These are phyloP conservation scores for Spodoptera picta DNA, from an alignment of 2,888 invertebrate genomes.

Conservation along the genomic window DNA sequence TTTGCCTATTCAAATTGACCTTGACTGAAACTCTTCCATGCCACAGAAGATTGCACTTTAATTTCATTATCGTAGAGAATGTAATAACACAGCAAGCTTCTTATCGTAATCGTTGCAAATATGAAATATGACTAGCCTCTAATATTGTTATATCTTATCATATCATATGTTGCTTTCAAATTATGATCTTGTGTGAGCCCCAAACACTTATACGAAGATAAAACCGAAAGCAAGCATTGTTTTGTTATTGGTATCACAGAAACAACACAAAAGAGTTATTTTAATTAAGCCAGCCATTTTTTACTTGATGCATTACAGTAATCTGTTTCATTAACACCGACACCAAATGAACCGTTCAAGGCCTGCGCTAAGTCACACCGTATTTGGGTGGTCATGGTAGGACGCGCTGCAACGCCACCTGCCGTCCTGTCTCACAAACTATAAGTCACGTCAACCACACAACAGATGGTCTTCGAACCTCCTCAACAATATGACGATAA, in stretches of 20 bases:
- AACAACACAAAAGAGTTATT: constrained; percentile 43
- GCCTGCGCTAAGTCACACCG: constrained; percentile 27
- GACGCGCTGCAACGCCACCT: constrained; percentile 30
- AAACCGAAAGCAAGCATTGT: constrained; percentile 31
- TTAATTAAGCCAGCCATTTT: constrained; percentile 35
- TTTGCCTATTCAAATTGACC: constrained; percentile 67
- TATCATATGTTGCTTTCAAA: constrained; percentile 57
- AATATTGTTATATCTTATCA: constrained; percentile 65
- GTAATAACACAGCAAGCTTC: constrained; percentile 28
- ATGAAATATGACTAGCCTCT: constrained; percentile 57
- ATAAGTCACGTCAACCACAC: constrained; percentile 49
- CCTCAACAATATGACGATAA: constrained; percentile 36
- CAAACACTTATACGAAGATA: constrained; percentile 22
- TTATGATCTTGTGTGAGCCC: constrained; percentile 46
- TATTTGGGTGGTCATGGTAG: constrained; percentile 29
- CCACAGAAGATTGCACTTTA: constrained; percentile 49
- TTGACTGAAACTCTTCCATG: constrained; percentile 53
- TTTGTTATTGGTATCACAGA: constrained; percentile 41
- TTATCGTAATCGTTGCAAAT: constrained; percentile 65
- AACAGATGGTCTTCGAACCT: constrained; percentile 36
- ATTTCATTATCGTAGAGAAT: constrained; percentile 28
- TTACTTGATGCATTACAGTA: constrained; percentile 14
- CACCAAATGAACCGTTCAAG: constrained; percentile 43
- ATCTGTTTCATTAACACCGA: constrained; percentile 23
- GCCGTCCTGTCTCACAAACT: constrained; percentile 34